phyloP scores from a whole-genome alignment of 1,140 invertebrate genomes.

The Macrobrachium nipponense region DNA sequence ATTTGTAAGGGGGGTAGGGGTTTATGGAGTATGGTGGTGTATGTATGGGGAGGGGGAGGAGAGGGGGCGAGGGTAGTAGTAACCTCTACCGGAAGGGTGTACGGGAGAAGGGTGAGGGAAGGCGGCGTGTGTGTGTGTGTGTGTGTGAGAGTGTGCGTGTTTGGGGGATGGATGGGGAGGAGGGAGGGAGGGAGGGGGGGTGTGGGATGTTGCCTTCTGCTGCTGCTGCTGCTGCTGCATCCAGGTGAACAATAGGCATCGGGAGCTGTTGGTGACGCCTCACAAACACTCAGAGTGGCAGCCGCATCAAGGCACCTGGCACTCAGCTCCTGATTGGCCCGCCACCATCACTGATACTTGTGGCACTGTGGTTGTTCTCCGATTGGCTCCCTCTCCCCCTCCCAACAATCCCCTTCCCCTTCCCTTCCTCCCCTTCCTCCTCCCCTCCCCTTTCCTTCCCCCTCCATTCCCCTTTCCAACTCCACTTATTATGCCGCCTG shows the following conservation, averaged over 20 bases:
- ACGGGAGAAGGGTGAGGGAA: not conserved
- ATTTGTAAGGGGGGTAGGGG: not conserved
- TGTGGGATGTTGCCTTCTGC: not conserved
- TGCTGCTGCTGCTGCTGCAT: conserved; percentile 29
- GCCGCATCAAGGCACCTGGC: conserved; percentile 57
- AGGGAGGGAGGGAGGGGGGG: not conserved
- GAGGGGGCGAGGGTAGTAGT: not conserved
- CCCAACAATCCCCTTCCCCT: not conserved
- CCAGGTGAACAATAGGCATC: conserved; percentile 57
- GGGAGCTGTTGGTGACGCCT: conserved; percentile 50
- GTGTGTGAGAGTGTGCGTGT: not conserved
- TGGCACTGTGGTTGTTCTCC: conserved; percentile 45
- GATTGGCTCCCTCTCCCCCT: conserved; percentile 31
- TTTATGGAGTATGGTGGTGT: not conserved
- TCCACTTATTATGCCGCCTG: conserved; percentile 6
- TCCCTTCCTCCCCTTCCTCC: not conserved
- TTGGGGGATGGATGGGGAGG: not conserved
- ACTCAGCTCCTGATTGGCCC: conserved; percentile 59
- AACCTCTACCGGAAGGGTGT: too few relatives aligned
- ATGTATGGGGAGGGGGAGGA: not conserved
- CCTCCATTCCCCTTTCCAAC: not conserved
- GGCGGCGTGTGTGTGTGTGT: not conserved
- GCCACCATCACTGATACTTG: conserved; percentile 2
- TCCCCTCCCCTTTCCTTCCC: not conserved
- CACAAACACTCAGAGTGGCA: conserved; percentile 61